phyloP scores from a whole-genome alignment of 2,113 vertebrate species.

The Nothoprocta perdicaria region DNA sequence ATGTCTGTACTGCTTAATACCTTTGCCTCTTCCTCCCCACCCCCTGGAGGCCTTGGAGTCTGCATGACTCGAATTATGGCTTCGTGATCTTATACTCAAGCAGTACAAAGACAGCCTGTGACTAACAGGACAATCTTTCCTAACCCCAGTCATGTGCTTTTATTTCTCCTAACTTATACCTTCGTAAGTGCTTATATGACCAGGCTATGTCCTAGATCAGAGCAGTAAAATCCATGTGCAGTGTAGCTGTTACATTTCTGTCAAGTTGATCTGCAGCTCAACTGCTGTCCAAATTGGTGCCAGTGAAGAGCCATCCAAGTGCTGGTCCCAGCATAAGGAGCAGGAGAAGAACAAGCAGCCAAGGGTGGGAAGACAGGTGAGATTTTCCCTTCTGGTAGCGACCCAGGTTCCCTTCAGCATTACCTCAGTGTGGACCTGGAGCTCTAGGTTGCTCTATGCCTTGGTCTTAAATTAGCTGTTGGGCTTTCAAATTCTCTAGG shows the following conservation, averaged over 20 bases:
- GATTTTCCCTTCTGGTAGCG: not conserved
- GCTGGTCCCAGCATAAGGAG: not conserved
- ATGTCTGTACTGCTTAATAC: not conserved
- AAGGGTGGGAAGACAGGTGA: not conserved
- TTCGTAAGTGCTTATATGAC: not conserved
- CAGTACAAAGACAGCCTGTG: not conserved
- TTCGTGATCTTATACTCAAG: not conserved
- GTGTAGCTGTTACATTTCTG: too few species aligned
- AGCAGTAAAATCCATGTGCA: too few species aligned
- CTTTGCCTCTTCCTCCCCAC: not conserved
- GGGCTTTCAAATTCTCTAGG: not conserved
- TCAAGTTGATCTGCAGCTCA: too few species aligned
- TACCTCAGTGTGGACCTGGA: not conserved
- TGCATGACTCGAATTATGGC: not conserved
- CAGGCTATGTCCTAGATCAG: not conserved
- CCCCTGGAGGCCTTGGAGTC: not conserved
- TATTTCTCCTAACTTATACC: rapidly evolving
- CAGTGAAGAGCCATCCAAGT: not conserved
- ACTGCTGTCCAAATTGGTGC: too few species aligned
- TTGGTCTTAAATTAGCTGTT: not conserved
- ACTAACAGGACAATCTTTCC: not conserved
- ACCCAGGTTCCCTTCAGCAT: not conserved
- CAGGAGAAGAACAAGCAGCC: not conserved
- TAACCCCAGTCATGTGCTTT: not conserved
- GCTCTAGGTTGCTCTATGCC: not conserved